Evolutionary conservation across 2,113 vertebrate genomes (phyloP).

Genomic region (Ascaphus truei): DNA sequence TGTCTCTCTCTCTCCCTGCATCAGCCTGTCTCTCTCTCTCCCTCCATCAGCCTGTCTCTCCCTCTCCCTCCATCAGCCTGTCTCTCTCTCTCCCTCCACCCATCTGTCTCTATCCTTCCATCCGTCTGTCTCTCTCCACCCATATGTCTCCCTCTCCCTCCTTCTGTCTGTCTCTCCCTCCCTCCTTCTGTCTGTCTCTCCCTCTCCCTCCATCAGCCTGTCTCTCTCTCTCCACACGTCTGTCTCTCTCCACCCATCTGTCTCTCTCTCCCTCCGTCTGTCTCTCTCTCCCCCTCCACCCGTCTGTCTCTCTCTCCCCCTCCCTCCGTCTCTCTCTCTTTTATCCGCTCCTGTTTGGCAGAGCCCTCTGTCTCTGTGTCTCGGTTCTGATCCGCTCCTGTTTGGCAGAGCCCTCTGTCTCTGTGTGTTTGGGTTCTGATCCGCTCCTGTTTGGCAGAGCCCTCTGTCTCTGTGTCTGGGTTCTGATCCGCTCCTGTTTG

Average conservation of each 20-base stretch:
- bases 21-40: background rate
- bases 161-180: background rate
- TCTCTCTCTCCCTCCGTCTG: background rate
- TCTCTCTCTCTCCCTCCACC: background rate
- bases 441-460: conserved; percentile 55
- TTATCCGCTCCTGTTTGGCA: too few species aligned
- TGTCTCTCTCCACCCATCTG: background rate
- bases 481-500: background rate
- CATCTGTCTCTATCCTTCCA: background rate
- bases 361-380: background rate
- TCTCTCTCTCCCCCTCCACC: background rate
- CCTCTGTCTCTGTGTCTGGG: background rate
- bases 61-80: background rate
- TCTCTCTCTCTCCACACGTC: background rate
- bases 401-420: too few species aligned
- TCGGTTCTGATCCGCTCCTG: too few species aligned
- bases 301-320: background rate
- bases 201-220: background rate
- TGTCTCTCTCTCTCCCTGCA: background rate
- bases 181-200: background rate
- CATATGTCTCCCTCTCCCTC: background rate
- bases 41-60: background rate
- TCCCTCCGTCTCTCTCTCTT: background rate
- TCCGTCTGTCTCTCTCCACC: background rate
- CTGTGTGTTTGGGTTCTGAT: background rate